Base-by-base conservation (phyloP, 35 echinoderm and acorn worm genomes). In the Apostichopus japonicus region DNA sequence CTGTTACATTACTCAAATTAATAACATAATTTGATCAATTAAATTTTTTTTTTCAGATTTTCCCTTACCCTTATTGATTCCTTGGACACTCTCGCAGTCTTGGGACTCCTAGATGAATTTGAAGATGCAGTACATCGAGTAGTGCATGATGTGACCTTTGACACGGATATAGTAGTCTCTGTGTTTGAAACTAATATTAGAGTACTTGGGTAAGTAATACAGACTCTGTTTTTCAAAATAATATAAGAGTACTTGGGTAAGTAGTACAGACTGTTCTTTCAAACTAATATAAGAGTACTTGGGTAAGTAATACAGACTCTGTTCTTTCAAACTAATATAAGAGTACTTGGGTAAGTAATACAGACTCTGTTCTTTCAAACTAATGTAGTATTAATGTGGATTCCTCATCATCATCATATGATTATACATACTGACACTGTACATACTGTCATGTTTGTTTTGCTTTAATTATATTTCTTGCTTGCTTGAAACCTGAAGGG, bases 151-250 rank as follows among this genome's bases (percentile, higher is more conserved):
- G 95, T 99, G 33, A 91, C 93, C 51, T 99, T 99, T 94, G 95
- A 99, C 92, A 95, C 93, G 24, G 97, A 99, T 79, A 94, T 99
- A 27, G 94, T 96, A 23, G 95, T 96, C 24, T 96, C 97, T 78
- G 97, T 99, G 15, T 99, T 99, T 92, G 97, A 99, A 91, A 99
- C 97, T 15, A 99, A 99, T 79, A 99, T 99, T 6, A 94, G 97
- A 65, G 95, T 99, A 8, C 21, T 99, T 72, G 97, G 97, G 97
- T 99, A 86, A 91, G 95, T 7, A 75, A 3, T 44, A 4, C 33
- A 22, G 95, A 95, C 24, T 96, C 97, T 78, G 97, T 99, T 14
- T 99, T 99, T 92, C 95, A 99, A 91, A 99, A 95, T 15, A 99
- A 99, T 79, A 99, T 99, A 9, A 94, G 97, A 63, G 95, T 99